A percentile compares a stretch with the other conserved stretches of the same genome.
phyloP scores from a whole-genome alignment of 2,797 vertebrate species.

The Yasuhikotakia modesta region DNA sequence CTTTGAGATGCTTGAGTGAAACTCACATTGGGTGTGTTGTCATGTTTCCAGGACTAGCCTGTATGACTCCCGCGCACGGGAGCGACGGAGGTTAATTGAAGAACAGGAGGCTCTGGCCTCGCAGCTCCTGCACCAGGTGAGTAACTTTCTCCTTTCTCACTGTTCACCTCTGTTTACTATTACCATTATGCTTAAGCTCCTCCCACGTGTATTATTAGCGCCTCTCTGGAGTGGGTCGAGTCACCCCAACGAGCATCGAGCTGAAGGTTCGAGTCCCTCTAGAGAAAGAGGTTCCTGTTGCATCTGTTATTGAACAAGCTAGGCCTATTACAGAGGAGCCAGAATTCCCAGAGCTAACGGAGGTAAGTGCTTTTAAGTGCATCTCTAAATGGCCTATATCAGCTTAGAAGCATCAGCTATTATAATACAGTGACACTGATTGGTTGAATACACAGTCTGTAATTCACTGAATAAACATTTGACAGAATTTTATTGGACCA shows the following conservation, averaged over 20 bases:
- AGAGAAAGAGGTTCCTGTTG: conserved; percentile 92
- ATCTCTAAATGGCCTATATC: not conserved
- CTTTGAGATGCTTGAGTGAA: not conserved
- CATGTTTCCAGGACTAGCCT: conserved; percentile 82
- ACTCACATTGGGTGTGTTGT: not conserved
- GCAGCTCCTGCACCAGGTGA: conserved; percentile 87
- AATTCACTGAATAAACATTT: too few species aligned
- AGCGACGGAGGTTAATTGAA: conserved; percentile 88
- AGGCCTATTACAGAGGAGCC: conserved; percentile 72
- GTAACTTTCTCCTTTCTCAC: not conserved
- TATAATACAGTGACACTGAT: not conserved
- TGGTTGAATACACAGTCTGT: not conserved
- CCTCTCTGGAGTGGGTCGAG: conserved; percentile 79
- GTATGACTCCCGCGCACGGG: conserved; percentile 91
- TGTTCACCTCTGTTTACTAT: not conserved
- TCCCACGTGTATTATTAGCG: conserved; percentile 66
- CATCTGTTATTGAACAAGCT: conserved; percentile 68
- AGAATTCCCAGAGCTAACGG: conserved; percentile 90
- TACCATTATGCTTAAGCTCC: not conserved
- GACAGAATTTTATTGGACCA: too few species aligned
- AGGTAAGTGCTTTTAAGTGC: conserved; percentile 70
- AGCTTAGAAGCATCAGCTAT: not conserved
- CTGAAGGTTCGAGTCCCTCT: conserved; percentile 89
- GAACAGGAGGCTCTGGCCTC: conserved; percentile 87
- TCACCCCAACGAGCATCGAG: conserved; percentile 77